A percentile compares a stretch with the other conserved stretches of the same genome.
Conservation (phyloP, 2,888 invertebrate species). For the Heliconius charithonia region DNA sequence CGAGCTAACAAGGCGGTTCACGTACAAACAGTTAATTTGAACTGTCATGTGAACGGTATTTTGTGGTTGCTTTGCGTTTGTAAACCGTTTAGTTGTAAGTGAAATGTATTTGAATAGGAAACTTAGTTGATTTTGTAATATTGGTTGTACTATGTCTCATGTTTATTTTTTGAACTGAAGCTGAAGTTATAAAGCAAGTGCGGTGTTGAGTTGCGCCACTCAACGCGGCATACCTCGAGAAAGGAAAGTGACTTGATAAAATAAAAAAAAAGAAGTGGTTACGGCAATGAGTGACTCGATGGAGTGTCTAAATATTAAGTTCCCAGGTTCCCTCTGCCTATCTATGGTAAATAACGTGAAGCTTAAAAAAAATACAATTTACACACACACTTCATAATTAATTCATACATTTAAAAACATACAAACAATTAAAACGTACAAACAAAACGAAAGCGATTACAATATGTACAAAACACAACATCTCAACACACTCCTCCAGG, state of each 20-base stretch:
- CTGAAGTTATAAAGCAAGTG: too few species aligned
- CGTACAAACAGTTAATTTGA: slow-evolving; percentile 63
- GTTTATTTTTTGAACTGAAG: too few species aligned
- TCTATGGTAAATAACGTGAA: not conserved
- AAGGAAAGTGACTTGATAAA: too few species aligned
- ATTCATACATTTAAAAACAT: not conserved
- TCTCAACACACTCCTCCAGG: not conserved
- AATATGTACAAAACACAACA: not conserved
- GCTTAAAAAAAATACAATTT: not conserved
- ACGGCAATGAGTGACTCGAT: too few species aligned
- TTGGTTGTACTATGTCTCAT: not conserved
- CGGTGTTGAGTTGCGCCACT: too few species aligned
- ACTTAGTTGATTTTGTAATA: not conserved
- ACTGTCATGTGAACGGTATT: slow-evolving; percentile 45
- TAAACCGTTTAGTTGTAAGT: slow-evolving; percentile 34
- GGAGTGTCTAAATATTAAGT: too few species aligned
- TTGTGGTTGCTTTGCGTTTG: slow-evolving; percentile 21
- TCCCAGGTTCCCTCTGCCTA: too few species aligned
- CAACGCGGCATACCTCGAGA: too few species aligned
- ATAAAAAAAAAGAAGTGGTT: too few species aligned
- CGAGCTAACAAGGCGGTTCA: slow-evolving; percentile 59
- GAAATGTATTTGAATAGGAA: slow-evolving; percentile 26
- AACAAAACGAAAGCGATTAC: not conserved
- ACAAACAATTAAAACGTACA: not conserved
- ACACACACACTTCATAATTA: not conserved